Percentiles rank a stretch among this genome's conserved stretches.
Evolutionary conservation across 92 coral and sea anemone genomes (phyloP).

Genomic region (Porites divaricata): DNA sequence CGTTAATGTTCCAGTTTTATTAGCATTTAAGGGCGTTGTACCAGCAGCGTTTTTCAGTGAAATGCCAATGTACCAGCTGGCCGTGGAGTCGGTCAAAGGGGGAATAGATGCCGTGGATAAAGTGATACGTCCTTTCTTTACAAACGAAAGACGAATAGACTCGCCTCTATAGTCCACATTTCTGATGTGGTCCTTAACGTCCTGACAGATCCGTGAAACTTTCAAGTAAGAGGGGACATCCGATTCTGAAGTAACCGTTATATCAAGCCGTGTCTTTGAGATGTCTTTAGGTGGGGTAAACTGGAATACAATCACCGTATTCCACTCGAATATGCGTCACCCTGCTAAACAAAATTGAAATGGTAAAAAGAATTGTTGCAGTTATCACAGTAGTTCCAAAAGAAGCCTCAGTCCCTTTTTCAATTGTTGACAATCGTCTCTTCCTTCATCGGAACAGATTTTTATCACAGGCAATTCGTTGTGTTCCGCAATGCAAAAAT

Average conservation of each 20-base stretch:
- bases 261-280: slow-evolving; percentile 17
- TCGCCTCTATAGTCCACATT: not conserved
- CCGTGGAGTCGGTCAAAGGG: not conserved
- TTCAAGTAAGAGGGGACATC: slow-evolving; percentile 2
- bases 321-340: no score
- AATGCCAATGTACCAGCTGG: slow-evolving; percentile 5
- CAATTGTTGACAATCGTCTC: no score
- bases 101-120: slow-evolving; percentile 2
- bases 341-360: no score
- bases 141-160: slow-evolving; percentile 10
- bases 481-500: no score
- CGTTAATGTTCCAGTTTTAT: not conserved
- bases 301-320: slow-evolving; percentile 24
- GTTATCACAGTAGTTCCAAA: no score
- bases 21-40: not conserved
- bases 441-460: no score
- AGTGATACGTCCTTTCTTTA: slow-evolving; percentile 9
- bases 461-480: no score
- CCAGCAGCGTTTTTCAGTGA: slow-evolving; percentile 1
- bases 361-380: no score
- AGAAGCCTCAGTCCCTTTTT: no score
- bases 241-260: not conserved
- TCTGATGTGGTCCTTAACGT: not conserved
- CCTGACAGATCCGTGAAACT: not conserved
- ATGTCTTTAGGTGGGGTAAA: slow-evolving; percentile 22